Evolutionary conservation across 2,888 invertebrate species (phyloP), one percentile per base, ranked within the genome.

Genomic region (Cordilura impudica): DNA sequence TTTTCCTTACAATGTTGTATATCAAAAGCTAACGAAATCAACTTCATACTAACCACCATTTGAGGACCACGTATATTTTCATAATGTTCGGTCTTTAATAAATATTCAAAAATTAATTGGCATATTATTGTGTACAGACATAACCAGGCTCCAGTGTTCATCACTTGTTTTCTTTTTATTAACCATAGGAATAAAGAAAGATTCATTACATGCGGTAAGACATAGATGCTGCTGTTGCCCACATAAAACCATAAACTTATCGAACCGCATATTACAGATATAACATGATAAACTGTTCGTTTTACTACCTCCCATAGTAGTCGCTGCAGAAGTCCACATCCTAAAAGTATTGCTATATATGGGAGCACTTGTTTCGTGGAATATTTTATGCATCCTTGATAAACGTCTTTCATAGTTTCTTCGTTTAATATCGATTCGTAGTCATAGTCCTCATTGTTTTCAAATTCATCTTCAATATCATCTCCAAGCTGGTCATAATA

Each of bases 21-120:
- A 83, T 95, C 94, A 85, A 93, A 93, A 0, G 93, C 93, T 51
- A 96, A 84, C 7, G 96, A 95, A 58, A 96, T 93, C 7, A 94
- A 91, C 91, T 98, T 98, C 98, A 98, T 98, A 16, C 95, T 93
- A 79, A 95, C 93, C 81, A 98, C 93, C 97, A 98, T 98, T 87
- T 97, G 94, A 21, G 96, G 92, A 23, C 98, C 97, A 83, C 96
- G 92, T 78, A 96, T 93, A 88, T 51, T 47, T 45, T 75, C 79
- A 45, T 72, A 79, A 21, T 63, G 61, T 14, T 75, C 79, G 0
- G 71, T 35, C 16, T 61, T 56, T 21, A 75, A 51, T 6, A 75
- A 3, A 94, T 93, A 85, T 95, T 93, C 96, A 23, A 51, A 56
- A 18, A 71, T 6, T 16, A 79, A 19, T 63, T 79, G 79, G 8